Conservation (phyloP, 2,888 invertebrate genomes). For the Drosophila tripunctata region DNA sequence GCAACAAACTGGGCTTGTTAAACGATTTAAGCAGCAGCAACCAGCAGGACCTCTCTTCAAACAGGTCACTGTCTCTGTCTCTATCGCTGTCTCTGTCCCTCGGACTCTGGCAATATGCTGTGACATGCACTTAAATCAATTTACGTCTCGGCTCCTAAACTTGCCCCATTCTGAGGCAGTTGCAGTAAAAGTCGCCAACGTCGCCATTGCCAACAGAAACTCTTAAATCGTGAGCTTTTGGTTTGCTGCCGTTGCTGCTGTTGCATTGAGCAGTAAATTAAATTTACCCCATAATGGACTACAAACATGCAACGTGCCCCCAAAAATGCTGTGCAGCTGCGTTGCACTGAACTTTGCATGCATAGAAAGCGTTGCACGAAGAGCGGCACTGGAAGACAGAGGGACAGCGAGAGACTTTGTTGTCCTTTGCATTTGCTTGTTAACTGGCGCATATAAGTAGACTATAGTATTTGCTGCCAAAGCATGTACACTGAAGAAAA, state of each 20-base stretch:
- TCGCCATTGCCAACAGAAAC: conserved; percentile 11
- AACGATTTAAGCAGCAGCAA: conserved; percentile 59
- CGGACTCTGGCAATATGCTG: conserved; percentile 57
- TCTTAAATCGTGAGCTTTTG: conserved; percentile 63
- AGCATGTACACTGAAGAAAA: too few species aligned
- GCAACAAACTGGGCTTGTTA: conserved; percentile 76
- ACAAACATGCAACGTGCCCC: conserved; percentile 55
- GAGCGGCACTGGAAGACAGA: not conserved
- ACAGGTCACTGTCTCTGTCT: not conserved
- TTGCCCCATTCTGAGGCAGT: conserved; percentile 38
- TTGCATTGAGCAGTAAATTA: conserved; percentile 60
- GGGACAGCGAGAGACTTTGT: conserved; percentile 19
- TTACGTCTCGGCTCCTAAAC: conserved; percentile 56
- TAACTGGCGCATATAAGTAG: conserved; percentile 49
- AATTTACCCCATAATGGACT: conserved; percentile 71
- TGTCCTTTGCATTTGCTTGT: conserved; percentile 47
- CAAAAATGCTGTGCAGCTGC: conserved; percentile 37
- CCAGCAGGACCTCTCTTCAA: conserved; percentile 1
- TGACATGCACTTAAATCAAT: conserved; percentile 78
- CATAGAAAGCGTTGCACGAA: not conserved
- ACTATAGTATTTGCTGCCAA: conserved; percentile 43
- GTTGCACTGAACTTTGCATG: conserved; percentile 58
- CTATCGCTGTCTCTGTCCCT: not conserved
- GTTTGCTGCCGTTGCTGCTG: conserved; percentile 26
- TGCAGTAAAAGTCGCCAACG: conserved; percentile 46